Evolutionary conservation across 2,888 invertebrate genomes (phyloP).

Genomic region (Anaspis maculata): DNA sequence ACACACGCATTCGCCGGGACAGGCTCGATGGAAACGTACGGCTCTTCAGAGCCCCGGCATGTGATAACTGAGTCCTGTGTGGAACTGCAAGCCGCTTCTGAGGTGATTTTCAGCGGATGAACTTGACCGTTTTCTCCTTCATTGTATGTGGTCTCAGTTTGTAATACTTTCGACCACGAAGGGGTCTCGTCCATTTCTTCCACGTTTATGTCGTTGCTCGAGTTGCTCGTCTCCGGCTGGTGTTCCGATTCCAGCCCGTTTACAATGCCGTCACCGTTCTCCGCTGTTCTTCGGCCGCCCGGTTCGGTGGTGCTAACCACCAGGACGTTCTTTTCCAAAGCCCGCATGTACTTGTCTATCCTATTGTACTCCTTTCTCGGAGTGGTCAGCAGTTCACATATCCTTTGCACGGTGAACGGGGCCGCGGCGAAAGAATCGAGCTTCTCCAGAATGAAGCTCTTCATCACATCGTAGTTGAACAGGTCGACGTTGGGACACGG

Average conservation of each 20-base stretch:
- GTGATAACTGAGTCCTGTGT: conserved; percentile 16
- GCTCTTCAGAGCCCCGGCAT: conserved; percentile 21
- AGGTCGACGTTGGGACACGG: conserved; percentile 86
- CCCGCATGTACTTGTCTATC: conserved; percentile 94
- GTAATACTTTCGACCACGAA: conserved; percentile 19
- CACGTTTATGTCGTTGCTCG: conserved; percentile 47
- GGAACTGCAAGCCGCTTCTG: conserved; percentile 14
- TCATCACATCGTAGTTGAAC: conserved; percentile 85
- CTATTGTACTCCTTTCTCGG: conserved; percentile 92
- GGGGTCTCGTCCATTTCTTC: conserved; percentile 50
- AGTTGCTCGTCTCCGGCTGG: conserved; percentile 43
- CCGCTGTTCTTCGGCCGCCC: conserved; percentile 55
- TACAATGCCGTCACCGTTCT: conserved; percentile 58
- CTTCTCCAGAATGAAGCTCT: conserved; percentile 70
- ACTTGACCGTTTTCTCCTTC: conserved; percentile 13
- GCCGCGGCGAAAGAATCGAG: conserved; percentile 80
- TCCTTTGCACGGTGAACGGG: conserved; percentile 91
- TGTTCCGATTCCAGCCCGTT: conserved; percentile 54
- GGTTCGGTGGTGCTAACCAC: conserved; percentile 74
- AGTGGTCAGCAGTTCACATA: conserved; percentile 86
- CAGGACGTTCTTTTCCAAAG: conserved; percentile 89
- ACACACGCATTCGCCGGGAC: conserved; percentile 20
- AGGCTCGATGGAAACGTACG: conserved; percentile 27
- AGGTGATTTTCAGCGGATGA: conserved; percentile 6
- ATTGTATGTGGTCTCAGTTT: conserved; percentile 9